Evolutionary conservation across 2,888 invertebrate genomes (phyloP).

Genomic region (Lasioglossum vierecki): DNA sequence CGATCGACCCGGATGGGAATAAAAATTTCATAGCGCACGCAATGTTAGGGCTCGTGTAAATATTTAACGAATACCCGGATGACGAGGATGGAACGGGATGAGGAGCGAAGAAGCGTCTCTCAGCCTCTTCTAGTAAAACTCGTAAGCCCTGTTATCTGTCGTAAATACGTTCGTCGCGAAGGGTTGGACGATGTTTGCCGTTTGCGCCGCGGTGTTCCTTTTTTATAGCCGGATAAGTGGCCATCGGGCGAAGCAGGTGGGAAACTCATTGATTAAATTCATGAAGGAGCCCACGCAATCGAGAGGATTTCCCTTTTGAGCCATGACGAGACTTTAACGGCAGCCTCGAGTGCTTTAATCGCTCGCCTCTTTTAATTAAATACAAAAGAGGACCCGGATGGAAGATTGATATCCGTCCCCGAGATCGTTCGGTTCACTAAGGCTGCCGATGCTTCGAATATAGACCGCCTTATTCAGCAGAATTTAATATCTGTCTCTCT

Average conservation of each 20-base stretch:
- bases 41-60: constrained; percentile 14
- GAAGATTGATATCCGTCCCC: background rate
- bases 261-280: constrained; percentile 19
- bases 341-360: background rate
- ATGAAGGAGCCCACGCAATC: background rate
- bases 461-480: background rate
- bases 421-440: background rate
- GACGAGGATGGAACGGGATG: background rate
- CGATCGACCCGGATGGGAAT: background rate
- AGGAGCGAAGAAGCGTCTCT: background rate
- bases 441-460: background rate
- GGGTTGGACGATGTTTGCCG: constrained; percentile 3
- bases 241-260: constrained; percentile 4
- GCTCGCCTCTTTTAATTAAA: background rate
- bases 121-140: background rate
- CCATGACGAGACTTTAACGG: constrained; percentile 9
- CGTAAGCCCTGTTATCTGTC: constrained; percentile 33
- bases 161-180: constrained; percentile 19
- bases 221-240: background rate
- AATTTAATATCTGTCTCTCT: background rate
- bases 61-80: constrained; percentile 4
- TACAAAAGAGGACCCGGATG: background rate
- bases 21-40: constrained; percentile 16
- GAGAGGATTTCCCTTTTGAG: constrained; percentile 4
- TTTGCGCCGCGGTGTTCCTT: background rate